phyloP scores from a whole-genome alignment of 2,797 vertebrate genomes.

The Anas acuta region DNA sequence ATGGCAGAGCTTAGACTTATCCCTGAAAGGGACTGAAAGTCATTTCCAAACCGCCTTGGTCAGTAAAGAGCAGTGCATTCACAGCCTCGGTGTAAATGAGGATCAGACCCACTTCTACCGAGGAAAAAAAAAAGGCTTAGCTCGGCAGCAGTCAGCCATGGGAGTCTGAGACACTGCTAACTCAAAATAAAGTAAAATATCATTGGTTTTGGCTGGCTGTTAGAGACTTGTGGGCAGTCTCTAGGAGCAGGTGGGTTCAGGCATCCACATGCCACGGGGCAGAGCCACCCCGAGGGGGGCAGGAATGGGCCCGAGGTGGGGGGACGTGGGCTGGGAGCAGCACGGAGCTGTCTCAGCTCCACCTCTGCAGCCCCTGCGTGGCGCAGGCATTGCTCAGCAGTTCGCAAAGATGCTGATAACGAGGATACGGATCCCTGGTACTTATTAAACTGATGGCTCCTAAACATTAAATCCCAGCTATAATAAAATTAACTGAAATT shows the following conservation, averaged over 20 bases:
- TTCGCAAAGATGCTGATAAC: constrained; percentile 54
- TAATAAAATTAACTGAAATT: constrained; percentile 63
- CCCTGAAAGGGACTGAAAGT: not conserved
- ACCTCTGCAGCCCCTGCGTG: not conserved
- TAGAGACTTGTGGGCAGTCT: accelerated
- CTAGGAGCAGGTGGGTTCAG: not conserved
- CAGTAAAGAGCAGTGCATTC: accelerated
- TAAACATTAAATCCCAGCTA: constrained; percentile 52
- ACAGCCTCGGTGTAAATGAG: not conserved
- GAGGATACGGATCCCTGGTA: constrained; percentile 9
- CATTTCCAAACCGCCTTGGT: not conserved
- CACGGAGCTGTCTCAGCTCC: accelerated
- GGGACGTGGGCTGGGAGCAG: accelerated
- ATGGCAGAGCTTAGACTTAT: not conserved
- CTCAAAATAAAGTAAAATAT: not conserved
- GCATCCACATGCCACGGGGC: not conserved
- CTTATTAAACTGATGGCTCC: constrained; percentile 60
- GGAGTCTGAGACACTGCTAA: not conserved
- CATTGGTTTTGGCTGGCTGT: not conserved
- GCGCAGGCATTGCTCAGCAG: constrained; percentile 37
- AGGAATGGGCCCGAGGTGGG: not conserved
- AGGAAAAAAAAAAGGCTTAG: not conserved
- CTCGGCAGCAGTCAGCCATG: accelerated
- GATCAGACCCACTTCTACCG: not conserved
- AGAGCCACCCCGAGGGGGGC: not conserved